A percentile compares a stretch with the other conserved stretches of the same genome.
Conservation (phyloP, 1,140 invertebrate species). For the Cephus cinctus region DNA sequence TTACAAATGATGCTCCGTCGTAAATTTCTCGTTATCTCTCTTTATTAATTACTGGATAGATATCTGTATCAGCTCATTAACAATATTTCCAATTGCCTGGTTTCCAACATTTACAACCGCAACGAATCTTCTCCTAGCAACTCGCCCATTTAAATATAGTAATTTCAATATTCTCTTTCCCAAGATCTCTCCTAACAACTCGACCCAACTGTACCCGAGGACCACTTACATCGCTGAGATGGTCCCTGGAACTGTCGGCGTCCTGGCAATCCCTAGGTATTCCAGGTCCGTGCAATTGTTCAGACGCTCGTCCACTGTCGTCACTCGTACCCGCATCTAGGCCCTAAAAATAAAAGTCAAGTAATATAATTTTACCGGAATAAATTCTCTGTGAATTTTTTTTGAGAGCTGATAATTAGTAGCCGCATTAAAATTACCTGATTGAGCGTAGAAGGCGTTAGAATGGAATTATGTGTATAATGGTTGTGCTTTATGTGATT, state of each 20-base stretch:
- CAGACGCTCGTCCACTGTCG: constrained; percentile 74
- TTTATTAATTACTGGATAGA: no score
- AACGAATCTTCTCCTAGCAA: no score
- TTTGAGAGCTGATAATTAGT: not conserved
- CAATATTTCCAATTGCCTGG: not conserved
- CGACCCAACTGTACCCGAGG: no score
- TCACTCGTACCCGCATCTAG: constrained; percentile 76
- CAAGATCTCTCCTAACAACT: no score
- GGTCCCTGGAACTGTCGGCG: constrained; percentile 75
- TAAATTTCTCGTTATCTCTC: no score
- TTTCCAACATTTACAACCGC: no score
- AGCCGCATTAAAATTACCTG: constrained; percentile 37
- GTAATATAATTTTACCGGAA: constrained; percentile 10
- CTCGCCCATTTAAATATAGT: no score
- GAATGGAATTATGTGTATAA: constrained; percentile 55
- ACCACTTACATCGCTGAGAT: constrained; percentile 74
- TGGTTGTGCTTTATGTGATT: constrained; percentile 55
- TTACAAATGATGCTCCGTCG: no score
- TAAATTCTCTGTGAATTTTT: not conserved
- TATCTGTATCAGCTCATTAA: no score
- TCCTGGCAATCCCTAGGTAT: constrained; percentile 65
- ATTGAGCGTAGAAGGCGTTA: constrained; percentile 51
- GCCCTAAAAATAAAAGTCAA: constrained; percentile 53
- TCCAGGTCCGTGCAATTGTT: constrained; percentile 72
- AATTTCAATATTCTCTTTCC: no score